These are phyloP conservation scores for Aptenodytes patagonicus DNA, from an alignment of 2,113 vertebrate genomes.

Conservation along the genomic window DNA sequence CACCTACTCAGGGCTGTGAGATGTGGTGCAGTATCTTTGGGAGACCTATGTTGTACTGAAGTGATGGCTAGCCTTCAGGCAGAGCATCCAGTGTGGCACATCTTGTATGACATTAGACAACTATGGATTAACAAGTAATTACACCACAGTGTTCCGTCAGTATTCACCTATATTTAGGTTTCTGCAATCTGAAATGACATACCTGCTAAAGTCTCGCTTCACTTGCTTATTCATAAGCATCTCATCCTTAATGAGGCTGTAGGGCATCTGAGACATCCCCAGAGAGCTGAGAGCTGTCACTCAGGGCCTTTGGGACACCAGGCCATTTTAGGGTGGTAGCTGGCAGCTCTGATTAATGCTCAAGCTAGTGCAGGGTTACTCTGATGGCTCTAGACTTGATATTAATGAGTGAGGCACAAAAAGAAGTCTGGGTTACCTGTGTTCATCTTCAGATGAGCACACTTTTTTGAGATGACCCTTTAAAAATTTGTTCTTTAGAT, in stretches of 20 bases:
- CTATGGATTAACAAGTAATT: background rate
- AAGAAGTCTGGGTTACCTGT: background rate
- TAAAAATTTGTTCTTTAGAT: background rate
- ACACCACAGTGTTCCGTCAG: background rate
- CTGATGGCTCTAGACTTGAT: background rate
- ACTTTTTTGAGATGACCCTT: background rate
- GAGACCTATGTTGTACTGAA: background rate
- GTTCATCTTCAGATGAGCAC: background rate
- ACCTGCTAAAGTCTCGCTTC: background rate
- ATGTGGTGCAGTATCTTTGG: background rate
- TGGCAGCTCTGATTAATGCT: background rate
- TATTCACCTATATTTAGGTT: background rate
- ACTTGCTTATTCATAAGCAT: background rate
- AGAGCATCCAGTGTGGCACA: accelerated
- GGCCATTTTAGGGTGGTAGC: background rate
- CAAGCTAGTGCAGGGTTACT: background rate
- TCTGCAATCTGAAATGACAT: background rate
- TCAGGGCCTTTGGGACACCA: background rate
- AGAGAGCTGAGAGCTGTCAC: background rate
- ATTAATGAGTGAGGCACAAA: background rate
- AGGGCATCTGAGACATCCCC: background rate
- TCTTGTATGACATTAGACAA: background rate
- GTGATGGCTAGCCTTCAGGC: background rate
- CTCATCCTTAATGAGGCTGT: background rate
- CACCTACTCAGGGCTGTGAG: background rate